These are phyloP conservation scores for Sebastes steindachneri DNA, from an alignment of 2,797 vertebrate species.

Conservation along the genomic window DNA sequence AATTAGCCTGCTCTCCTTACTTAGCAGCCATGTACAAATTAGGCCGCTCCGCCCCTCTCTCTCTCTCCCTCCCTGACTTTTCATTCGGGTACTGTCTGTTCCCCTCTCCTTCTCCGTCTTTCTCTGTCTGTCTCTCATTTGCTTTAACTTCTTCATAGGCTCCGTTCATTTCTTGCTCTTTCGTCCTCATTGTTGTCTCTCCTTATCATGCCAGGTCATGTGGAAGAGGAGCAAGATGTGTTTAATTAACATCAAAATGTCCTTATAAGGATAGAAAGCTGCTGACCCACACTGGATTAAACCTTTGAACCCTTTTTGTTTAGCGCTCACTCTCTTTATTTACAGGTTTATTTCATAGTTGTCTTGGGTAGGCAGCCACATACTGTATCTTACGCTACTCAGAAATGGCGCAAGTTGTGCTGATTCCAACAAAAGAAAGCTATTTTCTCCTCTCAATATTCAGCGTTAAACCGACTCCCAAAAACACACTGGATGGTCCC, in stretches of 20 bases:
- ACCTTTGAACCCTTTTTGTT: background rate
- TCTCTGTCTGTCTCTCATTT: conserved; percentile 65
- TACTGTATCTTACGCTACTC: background rate
- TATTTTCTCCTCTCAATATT: background rate
- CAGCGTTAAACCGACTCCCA: background rate
- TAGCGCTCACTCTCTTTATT: background rate
- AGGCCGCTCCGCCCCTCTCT: conserved; percentile 79
- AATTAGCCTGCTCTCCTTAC: conserved; percentile 97
- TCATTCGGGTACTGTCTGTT: conserved; percentile 73
- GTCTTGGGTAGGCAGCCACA: background rate
- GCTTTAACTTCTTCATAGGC: conserved; percentile 61
- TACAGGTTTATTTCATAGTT: background rate
- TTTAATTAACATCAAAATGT: background rate
- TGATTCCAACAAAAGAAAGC: background rate
- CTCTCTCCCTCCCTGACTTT: conserved; percentile 72
- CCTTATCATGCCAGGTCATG: conserved; percentile 39
- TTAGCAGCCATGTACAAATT: conserved; percentile 97
- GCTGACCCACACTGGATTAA: background rate
- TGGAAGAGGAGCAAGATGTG: background rate
- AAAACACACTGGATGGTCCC: background rate
- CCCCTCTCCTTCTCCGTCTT: conserved; percentile 14
- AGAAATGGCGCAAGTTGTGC: background rate
- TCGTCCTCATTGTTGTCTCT: conserved; percentile 69
- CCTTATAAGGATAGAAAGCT: background rate
- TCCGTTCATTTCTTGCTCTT: background rate